Conservation (phyloP, 2,888 invertebrate species). For the Sycophila texana region DNA sequence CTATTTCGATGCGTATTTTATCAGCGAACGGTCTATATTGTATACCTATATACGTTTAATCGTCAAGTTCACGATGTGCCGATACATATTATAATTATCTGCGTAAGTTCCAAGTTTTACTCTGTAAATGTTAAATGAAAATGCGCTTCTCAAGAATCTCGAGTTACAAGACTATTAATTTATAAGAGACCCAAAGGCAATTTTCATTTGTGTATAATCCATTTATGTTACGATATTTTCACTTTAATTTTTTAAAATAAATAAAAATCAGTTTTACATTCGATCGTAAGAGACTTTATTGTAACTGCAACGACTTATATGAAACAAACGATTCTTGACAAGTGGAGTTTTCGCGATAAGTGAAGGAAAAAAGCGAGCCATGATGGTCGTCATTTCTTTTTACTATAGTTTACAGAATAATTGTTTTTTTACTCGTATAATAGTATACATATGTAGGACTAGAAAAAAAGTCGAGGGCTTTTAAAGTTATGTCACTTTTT, state of each 20-base stretch:
- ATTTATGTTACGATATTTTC: background rate
- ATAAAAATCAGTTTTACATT: too few relatives aligned
- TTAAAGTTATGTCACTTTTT: slow-evolving; percentile 37
- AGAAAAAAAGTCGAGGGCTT: slow-evolving; percentile 17
- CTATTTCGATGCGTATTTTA: slow-evolving; percentile 2
- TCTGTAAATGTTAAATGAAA: slow-evolving; percentile 29
- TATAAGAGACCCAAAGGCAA: background rate
- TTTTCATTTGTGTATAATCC: background rate
- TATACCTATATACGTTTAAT: slow-evolving; percentile 30
- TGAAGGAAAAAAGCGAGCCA: slow-evolving; percentile 8
- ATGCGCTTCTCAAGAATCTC: slow-evolving; percentile 31
- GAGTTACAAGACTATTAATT: slow-evolving; percentile 1
- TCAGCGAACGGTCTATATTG: slow-evolving; percentile 25
- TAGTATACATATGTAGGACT: background rate
- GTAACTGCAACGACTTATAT: too few relatives aligned
- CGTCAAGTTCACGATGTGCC: slow-evolving; percentile 46
- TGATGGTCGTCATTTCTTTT: slow-evolving; percentile 5
- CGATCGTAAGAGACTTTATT: too few relatives aligned
- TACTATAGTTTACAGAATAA: slow-evolving; percentile 16
- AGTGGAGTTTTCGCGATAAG: slow-evolving; percentile 18
- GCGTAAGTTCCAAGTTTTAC: slow-evolving; percentile 36
- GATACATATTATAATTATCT: slow-evolving; percentile 36
- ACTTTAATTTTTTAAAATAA: too few relatives aligned
- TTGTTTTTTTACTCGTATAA: slow-evolving; percentile 31
- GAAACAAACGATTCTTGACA: slow-evolving; percentile 23